Base-by-base conservation (phyloP, 2,888 invertebrate species). In the Rambutsinella grinnellia region DNA sequence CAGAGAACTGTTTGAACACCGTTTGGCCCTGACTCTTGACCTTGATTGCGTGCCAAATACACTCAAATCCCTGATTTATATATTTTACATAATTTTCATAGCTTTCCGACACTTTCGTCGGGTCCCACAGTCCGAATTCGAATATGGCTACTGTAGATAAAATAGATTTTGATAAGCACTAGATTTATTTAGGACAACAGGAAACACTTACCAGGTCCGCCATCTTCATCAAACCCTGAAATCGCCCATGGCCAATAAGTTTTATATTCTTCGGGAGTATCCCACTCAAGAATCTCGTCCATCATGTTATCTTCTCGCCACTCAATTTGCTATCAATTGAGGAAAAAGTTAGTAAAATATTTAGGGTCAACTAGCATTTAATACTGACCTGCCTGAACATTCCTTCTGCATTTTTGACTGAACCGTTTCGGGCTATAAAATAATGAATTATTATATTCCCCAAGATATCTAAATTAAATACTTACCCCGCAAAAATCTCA, bases 61-160 rank as follows among this genome's bases (percentile, higher is more conserved):
- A 56, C 51, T 68, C 61, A 6, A 79, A 44, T n/a, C 54, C 49
- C 26, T 61, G 47, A 8, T 21, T 51, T n/a, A 54, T 46, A 58
- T 75, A 75, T 23, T 53, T 58, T 13, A 66, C 58, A 60, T 69
- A 74, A n/a, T 79, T 76, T 21, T 28, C 36, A 46, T 71, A 71
- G 47, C 47, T 53, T 17, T 47, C 67, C 8, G 23, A 17, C 8
- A 67, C 53, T 57, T 76, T 70, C 21, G 67, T 28, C 5, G 70
- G 28, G 17, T 79, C 63, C 79, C 79, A 79, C 6, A 15, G 27
- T n/a, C 79, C 79, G 21, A 76, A 24, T 5, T 58, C 68, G 26
- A 79, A n/a, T 2, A 71, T 57, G 23, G 63, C 23, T 19, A 79
- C 78, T 78, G 66, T 3, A 71, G 56, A 57, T 6, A 21, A 13